Evolutionary conservation across 2,888 invertebrate genomes (phyloP).

Genomic region (Tortricodes alternella): DNA sequence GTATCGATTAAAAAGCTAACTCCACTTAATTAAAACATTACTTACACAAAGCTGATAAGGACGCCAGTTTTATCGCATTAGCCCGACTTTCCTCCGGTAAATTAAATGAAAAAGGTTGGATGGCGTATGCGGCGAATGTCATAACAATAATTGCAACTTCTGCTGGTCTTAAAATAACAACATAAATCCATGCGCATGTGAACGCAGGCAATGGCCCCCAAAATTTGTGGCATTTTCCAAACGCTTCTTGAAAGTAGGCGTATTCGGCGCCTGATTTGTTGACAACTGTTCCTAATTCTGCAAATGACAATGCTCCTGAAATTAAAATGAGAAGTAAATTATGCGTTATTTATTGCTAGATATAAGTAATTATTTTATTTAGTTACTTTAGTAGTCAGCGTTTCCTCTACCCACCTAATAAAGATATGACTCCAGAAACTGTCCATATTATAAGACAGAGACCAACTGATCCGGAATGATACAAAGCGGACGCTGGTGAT

Average conservation of each 20-base stretch:
- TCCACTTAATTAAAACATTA: conserved; percentile 31
- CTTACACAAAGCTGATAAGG: conserved; percentile 85
- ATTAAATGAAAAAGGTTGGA: conserved; percentile 83
- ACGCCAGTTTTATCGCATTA: conserved; percentile 84
- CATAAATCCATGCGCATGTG: conserved; percentile 90
- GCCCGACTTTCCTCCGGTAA: conserved; percentile 70
- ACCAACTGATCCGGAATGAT: conserved; percentile 90
- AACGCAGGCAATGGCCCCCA: conserved; percentile 90
- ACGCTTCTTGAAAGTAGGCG: conserved; percentile 89
- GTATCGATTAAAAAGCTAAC: background rate
- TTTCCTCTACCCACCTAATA: conserved; percentile 85
- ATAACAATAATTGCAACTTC: conserved; percentile 90
- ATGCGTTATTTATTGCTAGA: too few relatives aligned
- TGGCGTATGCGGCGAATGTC: conserved; percentile 89
- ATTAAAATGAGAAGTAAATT: conserved; percentile 32
- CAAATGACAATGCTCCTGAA: conserved; percentile 89
- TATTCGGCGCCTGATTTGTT: conserved; percentile 92
- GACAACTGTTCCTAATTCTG: conserved; percentile 90
- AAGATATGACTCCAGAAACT: conserved; percentile 89
- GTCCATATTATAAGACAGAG: conserved; percentile 91
- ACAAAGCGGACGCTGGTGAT: conserved; percentile 89
- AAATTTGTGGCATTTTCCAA: conserved; percentile 85
- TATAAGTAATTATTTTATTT: background rate
- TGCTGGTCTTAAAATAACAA: conserved; percentile 88
- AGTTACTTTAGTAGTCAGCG: conserved; percentile 49